Base-by-base conservation (phyloP, 2,797 vertebrate species). In the Enteromius unitaeniatus region DNA sequence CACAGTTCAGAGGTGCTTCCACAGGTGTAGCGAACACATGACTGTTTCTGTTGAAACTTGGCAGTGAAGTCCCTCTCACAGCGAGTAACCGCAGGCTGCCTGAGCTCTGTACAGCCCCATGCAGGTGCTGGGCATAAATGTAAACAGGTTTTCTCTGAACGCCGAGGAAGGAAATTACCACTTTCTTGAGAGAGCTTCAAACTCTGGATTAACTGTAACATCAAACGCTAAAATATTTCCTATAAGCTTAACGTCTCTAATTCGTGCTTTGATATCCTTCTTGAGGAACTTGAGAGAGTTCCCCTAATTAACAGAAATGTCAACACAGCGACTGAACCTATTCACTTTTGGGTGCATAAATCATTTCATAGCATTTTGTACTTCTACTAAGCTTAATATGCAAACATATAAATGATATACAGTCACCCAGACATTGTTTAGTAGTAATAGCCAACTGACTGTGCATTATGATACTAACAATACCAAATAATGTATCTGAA, bases 191-290 rank as follows among this genome's bases (percentile, higher is more conserved):
- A 28, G 47, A 31, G 28, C 37, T 78, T 45, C 82, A 83, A 83
- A 83, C 64, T 37, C 65, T 62, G 65, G 82, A 78, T 78, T 83
- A 78, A 84, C 40, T 40, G 21, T 45, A 70, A 84, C 75, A 84
- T 84, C 82, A 78, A 84, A 84, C 28, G 0, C 53, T 62, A 62
- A 9, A 55, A 69, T 69, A 62, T 84, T 83, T 78, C 40, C 49
- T 60, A 70, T 23, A 26, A 58, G 1, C 34, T 26, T 31, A 55
- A 47, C 34, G 55, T 83, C 28, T 67, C 28, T 68, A 68, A 67
- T 67, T 45, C 19, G 0, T 31, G 26, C 82, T 83, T 83, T 83
- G 81, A 83, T 80, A 53, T 17, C 2, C 77, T 51, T 67, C 40
- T 17, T 21, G 65, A 80, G 49, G 65, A 69, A 49, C 42, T 68